These are phyloP conservation scores for Branchinecta sandiegonensis DNA, from an alignment of 2,888 invertebrate species.

Conservation along the genomic window DNA sequence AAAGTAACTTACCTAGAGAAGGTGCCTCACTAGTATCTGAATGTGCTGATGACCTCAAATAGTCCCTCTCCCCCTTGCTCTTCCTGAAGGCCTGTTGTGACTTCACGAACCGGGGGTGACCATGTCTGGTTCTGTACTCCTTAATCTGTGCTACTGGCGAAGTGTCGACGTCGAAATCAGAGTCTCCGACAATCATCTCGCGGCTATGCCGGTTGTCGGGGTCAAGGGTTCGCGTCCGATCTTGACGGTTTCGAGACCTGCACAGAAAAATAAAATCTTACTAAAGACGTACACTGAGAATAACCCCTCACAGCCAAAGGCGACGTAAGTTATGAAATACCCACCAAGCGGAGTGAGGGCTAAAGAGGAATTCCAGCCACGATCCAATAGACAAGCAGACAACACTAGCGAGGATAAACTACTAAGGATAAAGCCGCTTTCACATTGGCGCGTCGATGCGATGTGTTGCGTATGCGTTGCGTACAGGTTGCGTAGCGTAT, in stretches of 20 bases:
- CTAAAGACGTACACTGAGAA: no score
- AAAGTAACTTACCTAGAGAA: slow-evolving; percentile 44
- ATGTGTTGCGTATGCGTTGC: no score
- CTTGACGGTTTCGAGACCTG: not conserved
- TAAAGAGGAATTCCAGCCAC: no score
- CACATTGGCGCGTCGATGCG: no score
- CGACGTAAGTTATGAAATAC: no score
- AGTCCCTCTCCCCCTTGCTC: slow-evolving; percentile 69
- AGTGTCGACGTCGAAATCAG: slow-evolving; percentile 1
- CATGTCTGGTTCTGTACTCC: not conserved
- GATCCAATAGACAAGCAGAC: no score
- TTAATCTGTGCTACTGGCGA: not conserved
- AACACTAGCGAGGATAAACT: no score
- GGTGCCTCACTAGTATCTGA: slow-evolving; percentile 88
- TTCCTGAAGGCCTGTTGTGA: slow-evolving; percentile 61
- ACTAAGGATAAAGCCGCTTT: no score
- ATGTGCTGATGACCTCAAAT: slow-evolving; percentile 56
- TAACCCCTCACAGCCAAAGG: no score
- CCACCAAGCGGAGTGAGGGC: no score
- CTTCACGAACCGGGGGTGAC: slow-evolving; percentile 53
- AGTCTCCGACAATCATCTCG: not conserved
- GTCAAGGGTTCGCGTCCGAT: not conserved
- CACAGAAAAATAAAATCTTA: no score
- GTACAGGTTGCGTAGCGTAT: no score
- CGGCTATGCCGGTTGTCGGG: not conserved